Evolutionary conservation across 2,113 vertebrate species (phyloP), one percentile per base, ranked within the genome.

Genomic region (Ageneiosus marmoratus): DNA sequence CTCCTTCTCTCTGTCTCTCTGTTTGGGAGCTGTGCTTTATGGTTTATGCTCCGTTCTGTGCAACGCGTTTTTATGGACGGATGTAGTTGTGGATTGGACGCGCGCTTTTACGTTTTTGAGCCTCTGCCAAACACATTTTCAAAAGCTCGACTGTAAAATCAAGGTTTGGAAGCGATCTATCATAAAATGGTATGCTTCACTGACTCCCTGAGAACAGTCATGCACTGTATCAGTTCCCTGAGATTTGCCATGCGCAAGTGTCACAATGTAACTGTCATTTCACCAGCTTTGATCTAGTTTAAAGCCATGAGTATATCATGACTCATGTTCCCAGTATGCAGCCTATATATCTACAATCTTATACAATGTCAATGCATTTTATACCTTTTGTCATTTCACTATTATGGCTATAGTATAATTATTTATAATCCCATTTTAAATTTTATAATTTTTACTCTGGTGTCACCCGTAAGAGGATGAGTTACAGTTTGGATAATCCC

Each of bases 51-150:
- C 7, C 3, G 46, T 75, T 53, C 48, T 88, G 85, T 88, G 79
- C 77, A 50, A 69, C 65, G 75, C 65, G 69, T 82, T 82, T 67
- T 85, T 86, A 86, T 84, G 85, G 79, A 78, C 41, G 10, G 32
- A 20, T 22, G 65, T 48, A 56, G n/a, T 41, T 20, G 16, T 53
- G 73, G 73, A 53, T 75, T 34, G 73, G 73, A 11, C 16, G 48
- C 29, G 73, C 50, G 50, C 73, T 11, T 55, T 55, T 76, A 76
- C 73, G 50, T 50, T 13, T 50, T 50, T 24, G 48, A 16, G 27
- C 70, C 22, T 12, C 70, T 73, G 46, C 15, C 46, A 44, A 51
- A 74, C 72, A 46, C n/a, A 48, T 48, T 29, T 50, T 51, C 4
- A 74, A 16, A 15, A 51, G 2, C n/a, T 20, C 16, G 7, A 34